Base-by-base conservation (phyloP, 2,888 invertebrate genomes). In the Morpho deidamia region DNA sequence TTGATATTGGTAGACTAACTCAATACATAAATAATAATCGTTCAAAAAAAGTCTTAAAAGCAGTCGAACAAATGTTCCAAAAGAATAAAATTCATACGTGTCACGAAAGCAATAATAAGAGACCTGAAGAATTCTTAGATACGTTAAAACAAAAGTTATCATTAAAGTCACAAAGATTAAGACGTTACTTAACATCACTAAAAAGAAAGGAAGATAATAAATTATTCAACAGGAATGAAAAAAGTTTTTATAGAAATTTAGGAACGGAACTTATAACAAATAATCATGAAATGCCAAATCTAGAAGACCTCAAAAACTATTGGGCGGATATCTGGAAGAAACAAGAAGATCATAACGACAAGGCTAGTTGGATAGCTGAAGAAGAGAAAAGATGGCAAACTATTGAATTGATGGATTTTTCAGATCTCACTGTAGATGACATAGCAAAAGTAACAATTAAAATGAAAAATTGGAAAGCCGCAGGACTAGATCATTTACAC, bases 401-500 rank as follows among this genome's bases (percentile, higher is more conserved):
- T n/a, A n/a, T 56, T 0, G 35, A 11, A 0, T 8, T 11, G 11
- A 7, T 8, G 60, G 9, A 51, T 9, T 61, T 52, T 42, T 41
- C 61, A 32, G 8, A 50, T 11, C 54, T 64, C 10, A 34, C 58
- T 3, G 7, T 51, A 8, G 51, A 58, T 10, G 56, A 43, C 12
- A 56, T 62, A 12, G 8, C 47, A 34, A 43, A 51, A 8, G 53
- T 61, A 1, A 12, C 60, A 1, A 38, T 11, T 8, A 55, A 51
- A 7, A n/a, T 44, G 11, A 59, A 63, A 34, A 63, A 56, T 32
- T 50, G 50, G 44, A 51, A 52, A 41, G n/a, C 47, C 10, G 7
- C 48, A 40, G 23, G 44, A 11, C 11, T 39, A 1, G 56, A 56
- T 12, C 11, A 52, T 2, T 48, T 56, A 1, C 48, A 56, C 2